Conservation (phyloP, 2,888 invertebrate genomes). For the Epirrhoe tristata region DNA sequence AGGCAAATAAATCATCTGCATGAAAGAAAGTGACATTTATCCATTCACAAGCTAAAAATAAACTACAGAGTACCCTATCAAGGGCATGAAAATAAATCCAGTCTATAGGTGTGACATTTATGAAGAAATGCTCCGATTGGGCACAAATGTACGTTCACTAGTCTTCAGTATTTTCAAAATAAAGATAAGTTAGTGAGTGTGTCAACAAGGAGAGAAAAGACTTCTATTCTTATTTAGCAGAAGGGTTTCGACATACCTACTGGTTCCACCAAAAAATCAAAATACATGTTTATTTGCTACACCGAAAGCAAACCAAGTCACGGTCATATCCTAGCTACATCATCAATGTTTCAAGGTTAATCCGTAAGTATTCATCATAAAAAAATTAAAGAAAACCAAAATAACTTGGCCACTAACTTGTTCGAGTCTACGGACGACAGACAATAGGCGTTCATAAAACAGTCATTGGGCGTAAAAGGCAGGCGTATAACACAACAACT, state of each 20-base stretch:
- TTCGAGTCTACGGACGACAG: background rate
- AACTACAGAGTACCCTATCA: background rate
- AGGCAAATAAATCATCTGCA: background rate
- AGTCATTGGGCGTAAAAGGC: background rate
- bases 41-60: slow-evolving; percentile 20
- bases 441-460: background rate
- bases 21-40: slow-evolving; percentile 12
- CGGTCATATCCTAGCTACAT: too few species aligned
- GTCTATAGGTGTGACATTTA: slow-evolving; percentile 3
- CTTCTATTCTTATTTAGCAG: background rate
- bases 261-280: too few species aligned
- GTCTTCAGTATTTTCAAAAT: background rate
- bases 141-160: background rate
- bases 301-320: too few species aligned
- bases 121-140: slow-evolving; percentile 10
- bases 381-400: background rate
- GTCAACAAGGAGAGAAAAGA: background rate
- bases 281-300: too few species aligned
- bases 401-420: background rate
- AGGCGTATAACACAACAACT: background rate
- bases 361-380: too few species aligned
- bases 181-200: background rate
- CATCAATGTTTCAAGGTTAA: too few species aligned
- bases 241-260: too few species aligned
- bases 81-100: slow-evolving; percentile 3